Conservation (phyloP, 2,113 vertebrate species). For the Oryctolagus cuniculus region mOryCun1.1 NC_091432.1:135373501-135374000, state of each 20-base stretch:
- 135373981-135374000: no score
- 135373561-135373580: background rate
- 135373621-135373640: no score
- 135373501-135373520: background rate
- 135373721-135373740: background rate
- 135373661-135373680: background rate
- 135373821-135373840: background rate
- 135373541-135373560: fast-evolving
- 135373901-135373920: background rate
- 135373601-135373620: background rate
- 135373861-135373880: background rate
- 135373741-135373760: background rate
- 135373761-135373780: background rate
- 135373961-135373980: background rate
- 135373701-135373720: conserved; percentile 38
- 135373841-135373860: background rate
- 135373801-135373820: background rate
- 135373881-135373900: background rate
- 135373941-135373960: background rate
- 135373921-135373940: background rate
- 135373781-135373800: background rate
- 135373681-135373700: background rate
- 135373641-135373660: background rate
- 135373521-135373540: background rate
- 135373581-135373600: background rate